Evolutionary conservation across 2,113 vertebrate species (phyloP), one percentile per base, ranked within the genome.

Genomic region (Canis aureus): DNA sequence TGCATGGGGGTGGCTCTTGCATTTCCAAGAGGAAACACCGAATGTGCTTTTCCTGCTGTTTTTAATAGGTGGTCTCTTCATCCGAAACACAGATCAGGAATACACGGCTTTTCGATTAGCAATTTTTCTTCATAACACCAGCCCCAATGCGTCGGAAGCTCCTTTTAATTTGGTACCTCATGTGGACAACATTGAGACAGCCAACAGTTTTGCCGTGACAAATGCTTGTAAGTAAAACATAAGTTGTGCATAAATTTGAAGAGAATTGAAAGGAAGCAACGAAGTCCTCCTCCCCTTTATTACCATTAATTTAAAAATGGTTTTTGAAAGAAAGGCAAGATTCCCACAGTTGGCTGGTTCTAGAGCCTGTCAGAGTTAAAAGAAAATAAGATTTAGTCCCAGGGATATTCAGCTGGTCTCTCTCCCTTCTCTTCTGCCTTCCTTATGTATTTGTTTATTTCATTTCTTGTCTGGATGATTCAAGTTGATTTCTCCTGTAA

Each of bases 31-130:
- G 96, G 94, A 98, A 98, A 97, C 12, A 98, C 17, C 98, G 91
- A 98, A 12, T 49, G 76, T 89, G 43, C 49, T 97, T 96, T 76
- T 10, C 89, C 23, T 91, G 94, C 94, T 96, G 78, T 97, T 95
- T 98, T 97, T 98, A 43, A 79, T 98, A 99, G 99, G 99, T 98
- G 99, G 99, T 97, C 99, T 99, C 98, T 99, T 99, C 99, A 99
- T 99, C 99, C 99, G 99, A 99, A 99, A 99, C 99, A 99, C 99
- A 97, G 99, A 99, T 99, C 99, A 99, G 99, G 99, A 99, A 98
- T 99, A 99, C 98, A 99, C 99, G 93, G 99, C 99, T 94, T 99
- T 99, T 97, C 99, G 99, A 97, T 99, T 99, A 98, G 99, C 99
- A 94, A 99, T 99, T 98, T 99, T 99, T 99, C 99, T 99, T 97